Evolutionary conservation across 2,888 invertebrate genomes (phyloP).

Genomic region (Lepidochitona cinerea): DNA sequence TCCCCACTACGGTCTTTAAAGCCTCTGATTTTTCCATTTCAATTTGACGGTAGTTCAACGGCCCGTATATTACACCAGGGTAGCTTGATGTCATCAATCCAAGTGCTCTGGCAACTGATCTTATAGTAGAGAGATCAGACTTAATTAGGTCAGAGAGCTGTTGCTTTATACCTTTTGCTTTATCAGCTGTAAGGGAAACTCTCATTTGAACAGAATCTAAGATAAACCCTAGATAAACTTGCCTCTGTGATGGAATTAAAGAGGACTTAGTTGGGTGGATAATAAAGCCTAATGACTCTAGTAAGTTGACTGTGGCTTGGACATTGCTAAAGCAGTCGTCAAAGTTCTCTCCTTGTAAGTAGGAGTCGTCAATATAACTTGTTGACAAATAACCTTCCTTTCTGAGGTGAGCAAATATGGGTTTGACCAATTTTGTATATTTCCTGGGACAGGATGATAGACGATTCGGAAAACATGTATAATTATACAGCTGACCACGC

Average conservation of each 20-base stretch:
- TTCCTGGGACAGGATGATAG: conserved; percentile 15
- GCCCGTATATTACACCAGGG: conserved; percentile 8
- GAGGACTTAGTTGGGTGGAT: conserved; percentile 11
- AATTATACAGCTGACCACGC: conserved; percentile 8
- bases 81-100: conserved; percentile 12
- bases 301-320: not conserved
- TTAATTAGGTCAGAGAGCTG: not conserved
- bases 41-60: conserved; percentile 5
- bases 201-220: conserved; percentile 10
- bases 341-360: not conserved
- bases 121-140: not conserved
- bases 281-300: not conserved
- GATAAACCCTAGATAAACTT: conserved; percentile 6
- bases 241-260: not conserved
- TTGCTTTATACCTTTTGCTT: too few species aligned
- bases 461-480: conserved; percentile 17
- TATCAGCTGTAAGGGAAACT: conserved; percentile 3
- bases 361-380: conserved; percentile 7
- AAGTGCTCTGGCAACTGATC: not conserved
- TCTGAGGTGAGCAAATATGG: conserved; percentile 16
- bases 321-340: conserved; percentile 2
- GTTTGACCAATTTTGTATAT: conserved; percentile 32
- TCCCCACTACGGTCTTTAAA: not conserved
- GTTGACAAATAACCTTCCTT: conserved; percentile 13
- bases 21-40: conserved; percentile 8